Percentiles rank a stretch among this genome's conserved stretches.
Conservation (phyloP, 2,888 invertebrate genomes). For the Drosophila meridiana region DNA sequence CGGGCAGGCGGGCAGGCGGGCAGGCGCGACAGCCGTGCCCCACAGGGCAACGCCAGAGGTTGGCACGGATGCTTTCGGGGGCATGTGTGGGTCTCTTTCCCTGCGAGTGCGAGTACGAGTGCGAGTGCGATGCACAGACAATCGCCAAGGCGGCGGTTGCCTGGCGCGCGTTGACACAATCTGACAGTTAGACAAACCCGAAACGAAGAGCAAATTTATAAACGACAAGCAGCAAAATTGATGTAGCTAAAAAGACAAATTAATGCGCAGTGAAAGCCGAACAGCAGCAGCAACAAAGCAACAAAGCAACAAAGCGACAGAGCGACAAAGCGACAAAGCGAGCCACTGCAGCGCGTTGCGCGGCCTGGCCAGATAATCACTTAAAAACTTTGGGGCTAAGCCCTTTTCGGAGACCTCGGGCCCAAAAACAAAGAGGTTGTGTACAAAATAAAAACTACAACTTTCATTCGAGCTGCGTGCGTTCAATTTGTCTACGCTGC, state of each 20-base stretch:
- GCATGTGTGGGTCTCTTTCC: constrained; percentile 15
- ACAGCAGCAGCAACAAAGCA: constrained; percentile 25
- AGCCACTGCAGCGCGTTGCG: constrained; percentile 43
- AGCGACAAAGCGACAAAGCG: neutral
- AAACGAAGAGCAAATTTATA: constrained; percentile 77
- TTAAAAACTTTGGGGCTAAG: constrained; percentile 68
- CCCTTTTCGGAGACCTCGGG: constrained; percentile 62
- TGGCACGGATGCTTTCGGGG: constrained; percentile 16
- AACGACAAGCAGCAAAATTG: constrained; percentile 72
- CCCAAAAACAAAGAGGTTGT: constrained; percentile 19
- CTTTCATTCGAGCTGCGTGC: constrained; percentile 72
- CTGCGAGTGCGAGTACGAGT: constrained; percentile 2
- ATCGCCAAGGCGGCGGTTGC: constrained; percentile 52
- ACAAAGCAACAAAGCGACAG: neutral
- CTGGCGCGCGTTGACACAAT: constrained; percentile 68
- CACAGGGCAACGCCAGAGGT: constrained; percentile 14
- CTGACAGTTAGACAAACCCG: constrained; percentile 77
- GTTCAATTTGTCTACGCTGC: constrained; percentile 64
- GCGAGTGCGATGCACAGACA: constrained; percentile 55
- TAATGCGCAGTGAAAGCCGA: constrained; percentile 77
- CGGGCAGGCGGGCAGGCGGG: constrained; percentile 47
- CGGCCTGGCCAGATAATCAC: constrained; percentile 72
- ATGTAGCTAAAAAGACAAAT: constrained; percentile 76
- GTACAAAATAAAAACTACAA: constrained; percentile 28
- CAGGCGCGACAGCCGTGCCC: constrained; percentile 59